Conservation (phyloP, 2,888 invertebrate species). For the Chymomyza amoena region DNA sequence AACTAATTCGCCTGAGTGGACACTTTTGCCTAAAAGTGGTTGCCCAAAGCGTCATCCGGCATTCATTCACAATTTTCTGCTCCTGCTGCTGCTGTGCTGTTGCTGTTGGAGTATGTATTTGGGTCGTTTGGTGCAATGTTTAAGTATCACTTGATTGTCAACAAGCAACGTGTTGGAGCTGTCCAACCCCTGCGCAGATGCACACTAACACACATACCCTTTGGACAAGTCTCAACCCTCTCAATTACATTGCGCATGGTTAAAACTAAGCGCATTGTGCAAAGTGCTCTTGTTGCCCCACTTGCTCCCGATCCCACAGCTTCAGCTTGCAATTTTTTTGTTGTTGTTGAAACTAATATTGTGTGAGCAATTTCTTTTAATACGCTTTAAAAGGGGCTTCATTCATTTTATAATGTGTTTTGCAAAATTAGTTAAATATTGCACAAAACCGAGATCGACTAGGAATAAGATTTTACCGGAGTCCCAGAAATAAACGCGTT, state of each 20-base stretch:
- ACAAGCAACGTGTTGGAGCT: not conserved
- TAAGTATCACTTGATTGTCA: conserved; percentile 6
- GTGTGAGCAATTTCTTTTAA: not conserved
- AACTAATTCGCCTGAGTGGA: conserved; percentile 6
- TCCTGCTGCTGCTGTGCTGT: not conserved
- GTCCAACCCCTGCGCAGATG: not conserved
- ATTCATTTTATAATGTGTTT: not conserved
- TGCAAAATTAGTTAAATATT: not conserved
- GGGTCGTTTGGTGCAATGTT: not conserved
- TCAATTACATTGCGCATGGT: not conserved
- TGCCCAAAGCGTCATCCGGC: not conserved
- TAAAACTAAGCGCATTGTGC: not conserved
- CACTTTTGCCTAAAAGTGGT: not conserved
- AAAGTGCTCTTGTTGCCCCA: not conserved
- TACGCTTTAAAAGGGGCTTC: not conserved
- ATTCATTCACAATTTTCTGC: not conserved
- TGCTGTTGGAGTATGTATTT: not conserved
- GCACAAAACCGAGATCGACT: not conserved
- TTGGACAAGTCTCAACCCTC: not conserved
- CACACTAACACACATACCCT: not conserved
- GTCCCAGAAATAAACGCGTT: too few species aligned
- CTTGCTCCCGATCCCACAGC: not conserved
- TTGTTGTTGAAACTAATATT: conserved; percentile 6
- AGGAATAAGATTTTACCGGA: not conserved
- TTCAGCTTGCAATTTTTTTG: not conserved